Base-by-base conservation (phyloP, 2,888 invertebrate species). In the Campopleginae sp. region DNA sequence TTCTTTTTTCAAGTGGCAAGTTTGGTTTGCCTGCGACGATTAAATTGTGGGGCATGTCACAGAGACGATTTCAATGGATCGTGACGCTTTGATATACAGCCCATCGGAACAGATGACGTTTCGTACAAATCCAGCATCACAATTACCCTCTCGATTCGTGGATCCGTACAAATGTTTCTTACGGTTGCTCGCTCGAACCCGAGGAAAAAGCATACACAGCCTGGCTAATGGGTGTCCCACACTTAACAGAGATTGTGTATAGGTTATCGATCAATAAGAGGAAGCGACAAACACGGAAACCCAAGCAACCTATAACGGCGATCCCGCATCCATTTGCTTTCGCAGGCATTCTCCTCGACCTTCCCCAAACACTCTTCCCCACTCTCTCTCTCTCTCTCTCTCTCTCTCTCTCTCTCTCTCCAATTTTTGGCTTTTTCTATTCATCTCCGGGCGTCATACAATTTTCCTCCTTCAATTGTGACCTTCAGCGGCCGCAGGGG, bases 201-300 rank as follows among this genome's bases (percentile, higher is more conserved):
- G 65, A 79, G 80, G 51, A 86, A 85, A 84, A 84, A 82, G 82
- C 75, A 82, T 77, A 80, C 75, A 80, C 74, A 74, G 58, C 85
- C 84, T 81, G 76, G 48, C 72, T 88, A 86, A 88, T 87, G 86
- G 86, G 84, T 87, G 84, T 86, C 77, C 72, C 82, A 77, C 82
- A 81, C 84, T 86, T 74, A 58, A 63, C 42, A 82, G 87, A 86
- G 86, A 79, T 79, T 82, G 58, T 65, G 66, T 63, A 38, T 46
- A 51, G 72, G 42, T 86, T 65, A 82, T 84, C 80, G 87, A 89
- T 88, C 89, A 82, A 89, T 88, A 88, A 86, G 54, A 80, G 72
- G n/a, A n/a, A 83, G 51, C 77, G 87, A 85, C 87, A 82, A 80
- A 68, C 70, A 79, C 38, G 71, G 78, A 82, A 87, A 70, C 80